Evolutionary conservation across 1,140 invertebrate genomes (phyloP), one percentile per base, ranked within the genome.

Genomic region (Zeugodacus cucurbitae): DNA sequence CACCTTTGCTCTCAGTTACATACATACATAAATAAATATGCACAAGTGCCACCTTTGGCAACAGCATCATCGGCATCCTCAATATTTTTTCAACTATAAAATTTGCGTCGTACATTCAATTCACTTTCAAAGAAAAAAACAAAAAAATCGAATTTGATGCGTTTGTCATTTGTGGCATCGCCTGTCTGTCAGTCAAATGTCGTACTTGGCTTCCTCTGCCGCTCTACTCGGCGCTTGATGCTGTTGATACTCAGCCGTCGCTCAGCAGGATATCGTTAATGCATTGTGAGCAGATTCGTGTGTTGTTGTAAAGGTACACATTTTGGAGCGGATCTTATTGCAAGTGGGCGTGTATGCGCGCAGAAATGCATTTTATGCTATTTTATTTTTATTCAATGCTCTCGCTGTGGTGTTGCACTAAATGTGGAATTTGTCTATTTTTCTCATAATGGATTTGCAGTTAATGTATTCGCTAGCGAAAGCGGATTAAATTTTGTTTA

Each of bases 291-390:
- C 74, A n/a, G 74, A 4, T n/a, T 62, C n/a, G 58, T 2, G 58
- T 62, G 41, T 26, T 48, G 8, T 82, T 82, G 22, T 17, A 6
- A 48, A 26, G 48, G 41, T n/a, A n/a, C n/a, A n/a, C n/a, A n/a
- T n/a, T n/a, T n/a, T n/a, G n/a, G n/a, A n/a, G n/a, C n/a, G 74
- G 74, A 82, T 82, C 74, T 82, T 82, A n/a, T 82, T 82, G 74
- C 74, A 82, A 82, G 41, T 82, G 74, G 74, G 74, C 74, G 74
- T 78, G 20, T 78, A 11, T 48, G 8, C 74, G 22, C 41, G 41
- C n/a, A 48, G 41, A 78, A 78, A 78, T 29, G 70, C 74, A 44
- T 78, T 78, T 67, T 32, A 67, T 32, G 32, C n/a, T 34, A 14
- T 32, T 37, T 48, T 78, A 48, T 48, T 48, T 26, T 54, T 22